These are phyloP conservation scores for Matsumurasca onukii DNA, from an alignment of 1,140 invertebrate species.

Conservation along the genomic window DNA sequence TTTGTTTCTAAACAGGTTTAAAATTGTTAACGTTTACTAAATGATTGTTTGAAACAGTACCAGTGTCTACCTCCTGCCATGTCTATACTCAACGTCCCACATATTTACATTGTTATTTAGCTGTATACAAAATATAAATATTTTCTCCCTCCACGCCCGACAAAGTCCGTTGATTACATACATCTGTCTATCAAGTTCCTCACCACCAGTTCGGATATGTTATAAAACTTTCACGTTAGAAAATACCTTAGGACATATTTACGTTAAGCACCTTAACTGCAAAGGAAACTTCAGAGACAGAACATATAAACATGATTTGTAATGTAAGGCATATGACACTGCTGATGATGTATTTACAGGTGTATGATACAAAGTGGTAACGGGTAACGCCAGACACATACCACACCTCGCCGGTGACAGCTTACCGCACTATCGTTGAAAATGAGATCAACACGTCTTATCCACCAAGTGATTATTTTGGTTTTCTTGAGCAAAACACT, in stretches of 20 bases:
- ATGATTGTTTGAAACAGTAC: no score
- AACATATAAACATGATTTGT: constrained; percentile 15
- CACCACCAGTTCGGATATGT: constrained; percentile 11
- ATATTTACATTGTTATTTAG: constrained; percentile 12
- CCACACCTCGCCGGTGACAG: constrained; percentile 3
- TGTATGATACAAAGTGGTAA: constrained; percentile 20
- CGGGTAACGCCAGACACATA: neutral
- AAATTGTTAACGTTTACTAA: no score
- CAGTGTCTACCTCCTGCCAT: constrained; percentile 12
- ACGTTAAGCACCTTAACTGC: constrained; percentile 11
- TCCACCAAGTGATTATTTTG: no score
- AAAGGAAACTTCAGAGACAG: neutral
- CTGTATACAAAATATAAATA: constrained; percentile 26
- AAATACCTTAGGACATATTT: constrained; percentile 21
- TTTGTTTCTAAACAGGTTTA: no score
- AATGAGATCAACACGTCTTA: no score
- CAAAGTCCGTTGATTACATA: neutral
- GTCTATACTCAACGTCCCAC: no score
- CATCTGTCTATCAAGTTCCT: neutral
- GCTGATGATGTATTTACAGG: constrained; percentile 12
- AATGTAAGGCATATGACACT: constrained; percentile 23
- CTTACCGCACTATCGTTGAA: no score
- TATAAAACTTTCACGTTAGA: constrained; percentile 21
- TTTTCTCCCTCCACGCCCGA: constrained; percentile 3
- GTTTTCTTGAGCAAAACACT: no score